Conservation (phyloP, 2,797 vertebrate genomes). For the Poecilia picta region DNA sequence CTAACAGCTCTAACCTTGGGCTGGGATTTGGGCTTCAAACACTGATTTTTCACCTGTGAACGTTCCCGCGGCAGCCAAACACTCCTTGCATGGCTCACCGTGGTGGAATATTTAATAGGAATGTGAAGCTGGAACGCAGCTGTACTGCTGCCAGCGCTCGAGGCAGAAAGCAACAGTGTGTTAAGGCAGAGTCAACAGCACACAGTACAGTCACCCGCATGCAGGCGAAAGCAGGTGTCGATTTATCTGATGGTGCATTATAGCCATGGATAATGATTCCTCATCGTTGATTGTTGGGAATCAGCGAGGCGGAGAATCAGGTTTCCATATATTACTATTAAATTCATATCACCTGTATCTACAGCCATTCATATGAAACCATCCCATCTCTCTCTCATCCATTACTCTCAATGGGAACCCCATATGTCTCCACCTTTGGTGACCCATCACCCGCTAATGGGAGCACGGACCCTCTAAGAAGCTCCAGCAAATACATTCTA, state of each 20-base stretch:
- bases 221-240: background rate
- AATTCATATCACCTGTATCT: slow-evolving; percentile 48
- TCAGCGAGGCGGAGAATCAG: background rate
- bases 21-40: background rate
- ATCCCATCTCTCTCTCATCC: slow-evolving; percentile 21
- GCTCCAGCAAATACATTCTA: slow-evolving; percentile 67
- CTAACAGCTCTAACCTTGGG: background rate
- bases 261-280: background rate
- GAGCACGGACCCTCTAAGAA: slow-evolving; percentile 72
- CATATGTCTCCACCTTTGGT: slow-evolving; percentile 38
- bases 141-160: background rate
- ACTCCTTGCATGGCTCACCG: background rate
- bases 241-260: background rate
- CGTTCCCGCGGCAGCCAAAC: background rate
- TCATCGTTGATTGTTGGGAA: background rate
- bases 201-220: background rate
- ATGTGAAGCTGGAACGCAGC: background rate
- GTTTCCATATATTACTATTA: background rate
- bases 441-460: slow-evolving; percentile 50
- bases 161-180: slow-evolving; percentile 39
- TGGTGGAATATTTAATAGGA: slow-evolving; percentile 17
- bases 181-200: slow-evolving; percentile 49
- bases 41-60: background rate
- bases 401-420: slow-evolving; percentile 49
- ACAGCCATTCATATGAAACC: slow-evolving; percentile 21